Percentiles rank a stretch among this genome's conserved stretches.
phyloP scores from a whole-genome alignment of 1,140 invertebrate genomes.

The Amphibalanus amphitrite region DNA sequence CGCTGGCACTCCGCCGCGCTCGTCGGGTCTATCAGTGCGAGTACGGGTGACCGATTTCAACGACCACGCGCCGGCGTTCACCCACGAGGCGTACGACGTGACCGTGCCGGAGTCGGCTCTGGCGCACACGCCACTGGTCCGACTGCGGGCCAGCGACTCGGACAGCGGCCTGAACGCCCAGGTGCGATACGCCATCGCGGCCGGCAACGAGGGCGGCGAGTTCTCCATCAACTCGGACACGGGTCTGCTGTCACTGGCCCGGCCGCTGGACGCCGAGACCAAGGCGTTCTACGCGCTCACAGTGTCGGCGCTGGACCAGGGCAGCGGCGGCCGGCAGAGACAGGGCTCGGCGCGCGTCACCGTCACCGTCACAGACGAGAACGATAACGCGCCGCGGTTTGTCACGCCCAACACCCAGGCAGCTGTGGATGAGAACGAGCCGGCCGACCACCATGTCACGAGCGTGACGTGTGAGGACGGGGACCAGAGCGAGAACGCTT shows the following conservation, averaged over 20 bases:
- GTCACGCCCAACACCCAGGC: slow-evolving; percentile 38
- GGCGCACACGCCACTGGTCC: slow-evolving; percentile 65
- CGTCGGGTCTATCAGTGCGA: slow-evolving; percentile 52
- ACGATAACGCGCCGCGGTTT: slow-evolving; percentile 83
- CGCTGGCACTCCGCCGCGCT: slow-evolving; percentile 50
- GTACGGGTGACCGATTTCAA: slow-evolving; percentile 62
- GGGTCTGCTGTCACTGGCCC: slow-evolving; percentile 72
- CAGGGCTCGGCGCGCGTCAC: slow-evolving; percentile 79
- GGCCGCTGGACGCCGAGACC: slow-evolving; percentile 66
- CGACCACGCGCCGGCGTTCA: slow-evolving; percentile 75
- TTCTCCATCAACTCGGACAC: slow-evolving; percentile 73
- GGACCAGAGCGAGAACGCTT: slow-evolving; percentile 85
- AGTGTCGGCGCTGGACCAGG: slow-evolving; percentile 75
- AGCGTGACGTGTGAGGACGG: slow-evolving; percentile 66
- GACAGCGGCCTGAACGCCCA: slow-evolving; percentile 63
- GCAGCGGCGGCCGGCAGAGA: slow-evolving; percentile 58
- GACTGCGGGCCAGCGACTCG: slow-evolving; percentile 66
- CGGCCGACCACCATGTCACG: slow-evolving; percentile 58
- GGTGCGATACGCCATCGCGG: slow-evolving; percentile 73
- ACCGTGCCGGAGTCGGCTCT: slow-evolving; percentile 74
- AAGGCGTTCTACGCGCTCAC: slow-evolving; percentile 73
- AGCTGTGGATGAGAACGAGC: slow-evolving; percentile 61
- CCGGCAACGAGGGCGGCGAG: slow-evolving; percentile 73
- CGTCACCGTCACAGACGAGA: slow-evolving; percentile 67
- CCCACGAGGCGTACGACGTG: slow-evolving; percentile 69